phyloP scores from a whole-genome alignment of 2,113 vertebrate species.

The Potamarius usumacintae region DNA sequence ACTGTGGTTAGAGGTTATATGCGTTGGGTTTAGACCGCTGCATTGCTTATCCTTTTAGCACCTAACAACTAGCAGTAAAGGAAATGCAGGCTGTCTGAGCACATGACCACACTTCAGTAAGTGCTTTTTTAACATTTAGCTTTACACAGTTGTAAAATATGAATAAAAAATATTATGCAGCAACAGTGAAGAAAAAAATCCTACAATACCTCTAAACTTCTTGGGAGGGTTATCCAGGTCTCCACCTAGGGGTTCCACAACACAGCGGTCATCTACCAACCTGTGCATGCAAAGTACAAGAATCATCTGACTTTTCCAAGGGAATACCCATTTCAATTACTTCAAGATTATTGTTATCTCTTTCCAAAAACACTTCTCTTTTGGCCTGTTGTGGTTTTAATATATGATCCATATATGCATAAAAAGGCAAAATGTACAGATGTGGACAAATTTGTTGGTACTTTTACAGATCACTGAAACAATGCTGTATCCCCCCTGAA shows the following conservation, averaged over 20 bases:
- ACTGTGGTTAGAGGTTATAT: slow-evolving; percentile 18
- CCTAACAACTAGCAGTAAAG: slow-evolving; percentile 12
- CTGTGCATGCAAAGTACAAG: slow-evolving; percentile 64
- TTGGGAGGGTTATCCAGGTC: slow-evolving; percentile 95
- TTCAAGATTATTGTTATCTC: not conserved
- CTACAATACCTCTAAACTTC: slow-evolving; percentile 87
- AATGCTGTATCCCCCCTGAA: too few species aligned
- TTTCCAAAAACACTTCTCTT: not conserved
- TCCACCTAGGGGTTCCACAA: slow-evolving; percentile 89
- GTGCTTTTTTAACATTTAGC: not conserved
- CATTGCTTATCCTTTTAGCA: slow-evolving; percentile 6
- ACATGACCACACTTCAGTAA: not conserved
- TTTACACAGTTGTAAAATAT: not conserved
- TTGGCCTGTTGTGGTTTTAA: not conserved
- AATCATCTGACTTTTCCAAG: not conserved
- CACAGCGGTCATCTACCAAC: slow-evolving; percentile 94
- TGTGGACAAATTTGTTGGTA: too few species aligned
- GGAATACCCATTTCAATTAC: slow-evolving; percentile 20
- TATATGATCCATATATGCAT: not conserved
- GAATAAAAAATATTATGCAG: not conserved
- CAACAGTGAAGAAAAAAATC: slow-evolving; percentile 1
- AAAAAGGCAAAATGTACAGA: not conserved
- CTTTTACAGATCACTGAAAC: too few species aligned
- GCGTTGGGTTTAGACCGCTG: slow-evolving; percentile 13
- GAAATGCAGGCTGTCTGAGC: slow-evolving; percentile 22